Evolutionary conservation across 1,140 invertebrate genomes (phyloP), one percentile per base, ranked within the genome.

Genomic region (Pseudomyrmex pallidus): DNA sequence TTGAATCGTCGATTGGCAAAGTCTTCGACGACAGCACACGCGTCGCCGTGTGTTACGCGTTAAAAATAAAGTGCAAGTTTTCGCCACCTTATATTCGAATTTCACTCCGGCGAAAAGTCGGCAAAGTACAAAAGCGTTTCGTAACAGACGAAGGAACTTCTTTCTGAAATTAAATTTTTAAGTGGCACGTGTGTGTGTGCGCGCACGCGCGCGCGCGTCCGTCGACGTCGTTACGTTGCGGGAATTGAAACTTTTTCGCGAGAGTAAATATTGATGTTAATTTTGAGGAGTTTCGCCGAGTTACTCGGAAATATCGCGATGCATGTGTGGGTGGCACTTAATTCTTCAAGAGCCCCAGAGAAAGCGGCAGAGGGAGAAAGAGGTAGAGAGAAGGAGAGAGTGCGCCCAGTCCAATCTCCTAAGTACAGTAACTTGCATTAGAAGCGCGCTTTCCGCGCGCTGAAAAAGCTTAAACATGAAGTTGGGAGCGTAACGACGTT

Each of bases 61-160:
- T 67, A 83, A 83, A 85, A 85, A 85, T 85, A 73, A 85, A 85
- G 83, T 63, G 66, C 70, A 72, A 85, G 63, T 82, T 73, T 70
- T 63, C 46, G 50, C 17, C 50, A 35, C 22, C 54, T 25, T 85
- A 35, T 78, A 84, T 78, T 78, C 52, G 10, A 44, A 82, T 72
- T 54, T 59, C 20, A 22, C 9, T 50, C 10, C 12, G 67, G 44
- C 44, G 67, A 73, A 80, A 72, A 25, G 35, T 13, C 15, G 50
- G 2, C 46, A 25, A 67, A 56, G n/a, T 68, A n/a, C n/a, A 2
- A 57, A 70, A 68, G 54, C 35, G 2, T 56, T 46, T 52, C 54
- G 15, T 12, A n/a, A 67, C 17, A 35, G 44, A 63, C 50, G 20
- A 13, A 1, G n/a, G 12, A 8, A 8, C 12, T 8, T n/a, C 48